Evolutionary conservation across 2,113 vertebrate species (phyloP).

Genomic region (Rana temporaria): DNA sequence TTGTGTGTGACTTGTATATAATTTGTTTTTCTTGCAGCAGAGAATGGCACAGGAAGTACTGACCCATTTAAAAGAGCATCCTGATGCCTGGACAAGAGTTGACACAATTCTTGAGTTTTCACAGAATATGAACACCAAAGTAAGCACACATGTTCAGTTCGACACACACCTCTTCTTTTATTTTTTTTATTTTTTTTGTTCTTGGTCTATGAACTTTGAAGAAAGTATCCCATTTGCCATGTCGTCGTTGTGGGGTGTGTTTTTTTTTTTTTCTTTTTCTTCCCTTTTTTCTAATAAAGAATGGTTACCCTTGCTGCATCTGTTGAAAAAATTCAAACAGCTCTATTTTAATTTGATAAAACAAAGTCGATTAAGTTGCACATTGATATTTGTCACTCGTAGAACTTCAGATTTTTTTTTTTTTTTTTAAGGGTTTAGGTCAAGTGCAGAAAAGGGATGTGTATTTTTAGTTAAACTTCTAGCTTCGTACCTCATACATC

Average conservation of each 20-base stretch:
- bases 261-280: conserved; percentile 54
- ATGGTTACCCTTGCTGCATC: not conserved
- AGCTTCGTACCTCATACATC: not conserved
- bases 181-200: not conserved
- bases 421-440: not conserved
- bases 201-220: conserved; percentile 80
- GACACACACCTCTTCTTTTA: conserved; percentile 50
- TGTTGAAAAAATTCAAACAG: too few species aligned
- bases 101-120: conserved; percentile 99
- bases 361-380: conserved; percentile 42
- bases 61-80: conserved; percentile 97
- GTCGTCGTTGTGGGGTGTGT: conserved; percentile 60
- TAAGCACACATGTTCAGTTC: conserved; percentile 75
- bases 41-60: conserved; percentile 97
- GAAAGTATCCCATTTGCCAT: conserved; percentile 80
- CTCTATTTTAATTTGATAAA: not conserved
- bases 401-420: not conserved
- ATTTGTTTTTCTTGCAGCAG: conserved; percentile 78
- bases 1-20: too few species aligned
- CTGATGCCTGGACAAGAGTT: conserved; percentile 97
- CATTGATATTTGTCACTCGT: not conserved
- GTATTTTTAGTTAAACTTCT: not conserved
- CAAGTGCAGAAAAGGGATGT: not conserved
- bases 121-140: conserved; percentile 99
- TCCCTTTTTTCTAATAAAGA: conserved; percentile 57